Evolutionary conservation across 2,797 vertebrate species (phyloP).

Genomic region (Sebastes nivosus): DNA sequence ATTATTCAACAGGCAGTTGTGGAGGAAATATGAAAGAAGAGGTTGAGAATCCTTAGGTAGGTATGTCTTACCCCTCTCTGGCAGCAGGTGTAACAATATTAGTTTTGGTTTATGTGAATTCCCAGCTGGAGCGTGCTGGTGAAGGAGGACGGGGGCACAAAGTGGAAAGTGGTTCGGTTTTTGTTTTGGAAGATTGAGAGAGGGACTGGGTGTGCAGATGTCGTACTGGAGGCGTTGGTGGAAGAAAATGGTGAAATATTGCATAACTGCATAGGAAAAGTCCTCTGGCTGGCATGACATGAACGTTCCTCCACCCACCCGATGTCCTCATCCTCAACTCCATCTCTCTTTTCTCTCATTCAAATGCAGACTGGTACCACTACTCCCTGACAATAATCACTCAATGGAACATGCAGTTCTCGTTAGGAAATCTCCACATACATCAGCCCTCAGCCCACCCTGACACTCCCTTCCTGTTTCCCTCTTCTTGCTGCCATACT

Average conservation of each 20-base stretch:
- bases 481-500: not conserved
- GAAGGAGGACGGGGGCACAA: slow-evolving; percentile 12
- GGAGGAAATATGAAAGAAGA: slow-evolving; percentile 45
- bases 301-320: slow-evolving; percentile 40
- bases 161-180: slow-evolving; percentile 34
- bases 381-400: not conserved
- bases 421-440: not conserved
- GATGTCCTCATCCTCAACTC: slow-evolving; percentile 29
- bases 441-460: not conserved
- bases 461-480: not conserved
- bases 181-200: slow-evolving; percentile 44
- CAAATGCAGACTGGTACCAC: not conserved
- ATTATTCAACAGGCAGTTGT: slow-evolving; percentile 31
- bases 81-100: slow-evolving; percentile 82
- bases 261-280: slow-evolving; percentile 57
- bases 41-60: slow-evolving; percentile 33
- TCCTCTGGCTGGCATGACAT: slow-evolving; percentile 33
- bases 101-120: slow-evolving; percentile 76
- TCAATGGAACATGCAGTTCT: slow-evolving; percentile 10
- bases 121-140: slow-evolving; percentile 37
- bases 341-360: not conserved
- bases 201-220: slow-evolving; percentile 10
- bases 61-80: slow-evolving; percentile 34
- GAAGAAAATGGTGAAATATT: slow-evolving; percentile 31
- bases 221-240: slow-evolving; percentile 16